Evolutionary conservation across 2,888 invertebrate genomes (phyloP), one percentile per base, ranked within the genome.

Genomic region (Sesia bembeciformis): DNA sequence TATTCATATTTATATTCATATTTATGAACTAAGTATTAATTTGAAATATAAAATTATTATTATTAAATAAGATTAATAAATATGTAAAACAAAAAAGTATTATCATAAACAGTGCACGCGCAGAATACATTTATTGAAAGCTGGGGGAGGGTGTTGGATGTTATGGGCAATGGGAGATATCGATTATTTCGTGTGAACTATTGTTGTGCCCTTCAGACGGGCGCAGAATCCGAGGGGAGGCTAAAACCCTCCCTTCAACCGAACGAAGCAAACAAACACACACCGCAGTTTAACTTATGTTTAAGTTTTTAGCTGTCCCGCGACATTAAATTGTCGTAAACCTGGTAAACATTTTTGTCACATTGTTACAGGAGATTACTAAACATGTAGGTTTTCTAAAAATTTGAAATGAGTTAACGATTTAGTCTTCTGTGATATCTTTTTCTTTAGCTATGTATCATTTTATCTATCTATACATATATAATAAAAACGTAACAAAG

Each of bases 181-280:
- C 74, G 87, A 87, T 87, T 86, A 75, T 75, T 77, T 72, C 69
- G 74, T 82, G 81, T 81, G 82, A 82, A 83, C 85, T 87, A 85
- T 87, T 86, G 84, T 87, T 77, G 68, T 72, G 69, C 69, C 60
- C 59, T 55, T 64, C 70, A 69, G 73, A 72, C 72, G 81, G 77
- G 72, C 66, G 72, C 81, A 85, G 81, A 84, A 78, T 84, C 85
- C 73, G 73, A 77, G 74, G 87, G 86, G 72, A 66, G 84, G 79
- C 74, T 46, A 46, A 46, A 64, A 58, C 70, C 70, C 63, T 70
- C 68, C 71, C 63, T 61, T 59, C 54, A 57, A 53, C 58, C 63
- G 60, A 57, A 60, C 53, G 8, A 23, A 54, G 55, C 62, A 67
- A 63, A 67, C 65, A 68, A 74, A 76, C 68, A 75, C 62, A 64